A percentile compares a stretch with the other conserved stretches of the same genome.
These are phyloP conservation scores for Platygyra sinensis DNA, from an alignment of 64 coral and sea anemone genomes.

Conservation along the genomic window DNA sequence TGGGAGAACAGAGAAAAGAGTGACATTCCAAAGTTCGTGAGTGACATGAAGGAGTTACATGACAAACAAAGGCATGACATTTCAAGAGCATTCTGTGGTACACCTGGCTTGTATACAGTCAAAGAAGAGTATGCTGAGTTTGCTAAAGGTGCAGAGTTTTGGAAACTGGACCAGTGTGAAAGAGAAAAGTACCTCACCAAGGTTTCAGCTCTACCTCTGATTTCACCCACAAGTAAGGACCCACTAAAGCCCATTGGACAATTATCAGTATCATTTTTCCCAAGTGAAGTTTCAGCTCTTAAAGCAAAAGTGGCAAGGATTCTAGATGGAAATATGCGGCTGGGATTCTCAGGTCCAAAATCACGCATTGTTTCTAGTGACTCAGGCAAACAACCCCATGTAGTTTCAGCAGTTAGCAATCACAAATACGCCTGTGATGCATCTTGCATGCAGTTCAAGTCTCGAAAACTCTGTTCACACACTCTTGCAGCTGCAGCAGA, in stretches of 20 bases:
- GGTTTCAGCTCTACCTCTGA: slow-evolving; percentile 34
- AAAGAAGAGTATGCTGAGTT: slow-evolving; percentile 44
- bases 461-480: slow-evolving; percentile 29
- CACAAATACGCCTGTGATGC: slow-evolving; percentile 37
- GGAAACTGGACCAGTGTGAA: slow-evolving; percentile 40
- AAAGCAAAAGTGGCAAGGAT: slow-evolving; percentile 34
- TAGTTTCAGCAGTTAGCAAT: background rate
- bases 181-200: slow-evolving; percentile 42
- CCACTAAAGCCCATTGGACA: slow-evolving; percentile 22
- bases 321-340: background rate
- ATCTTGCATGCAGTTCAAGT: slow-evolving; percentile 46
- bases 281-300: slow-evolving; percentile 10
- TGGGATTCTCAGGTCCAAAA: slow-evolving; percentile 7
- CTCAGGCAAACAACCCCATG: slow-evolving; percentile 19
- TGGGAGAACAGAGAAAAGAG: slow-evolving; percentile 33
- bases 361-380: slow-evolving; percentile 40
- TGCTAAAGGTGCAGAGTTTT: slow-evolving; percentile 4
- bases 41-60: slow-evolving; percentile 52
- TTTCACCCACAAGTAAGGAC: background rate
- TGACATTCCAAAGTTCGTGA: slow-evolving; percentile 38
- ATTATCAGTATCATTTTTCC: background rate
- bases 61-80: slow-evolving; percentile 59
- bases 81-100: slow-evolving; percentile 54
- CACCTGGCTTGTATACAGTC: slow-evolving; percentile 38
- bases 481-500: slow-evolving; percentile 49